Evolutionary conservation across 1,140 invertebrate species (phyloP), one percentile per base, ranked within the genome.

Genomic region (Sycobia sp.): DNA sequence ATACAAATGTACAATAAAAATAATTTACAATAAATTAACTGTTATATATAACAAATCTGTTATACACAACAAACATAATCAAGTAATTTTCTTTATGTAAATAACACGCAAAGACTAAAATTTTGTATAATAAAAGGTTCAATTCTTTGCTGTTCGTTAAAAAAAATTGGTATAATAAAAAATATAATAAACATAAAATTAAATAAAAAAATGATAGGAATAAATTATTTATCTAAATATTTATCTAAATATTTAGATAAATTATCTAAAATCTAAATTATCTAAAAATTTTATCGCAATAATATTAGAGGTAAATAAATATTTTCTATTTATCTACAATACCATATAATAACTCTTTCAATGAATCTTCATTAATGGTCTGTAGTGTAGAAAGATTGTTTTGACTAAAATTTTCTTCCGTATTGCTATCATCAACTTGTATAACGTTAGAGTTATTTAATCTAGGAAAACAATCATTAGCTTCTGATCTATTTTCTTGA

Each of bases 291-390:
- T n/a, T n/a, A n/a, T n/a, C n/a, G n/a, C n/a, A n/a, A n/a, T n/a
- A n/a, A n/a, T n/a, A n/a, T 4, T 8, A 25, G 14, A 23, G 8
- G 14, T 11, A 7, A 43, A 29, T n/a, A 43, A 13, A 20, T 23
- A 18, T 25, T 9, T 64, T 25, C 44, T 66, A 75, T 70, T 75
- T 74, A 49, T 72, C 71, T 53, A 63, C 66, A 47, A 79, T 78
- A 38, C 76, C 77, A 59, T 83, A 81, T 1, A 84, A 67, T 27
- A 84, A 69, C 76, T 83, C 78, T 61, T 83, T 84, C 13, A 84
- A 69, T 0, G 82, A 83, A 65, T 84, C 83, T 69, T 84, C 82
- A 51, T 84, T 84, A 55, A 84, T 84, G 4, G 82, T 84, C 65
- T 82, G 72, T 14, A 34, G 72, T 50, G 66, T 70, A 53, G 18